phyloP scores from a whole-genome alignment of 2,113 vertebrate genomes.

The Labeo catla region DNA sequence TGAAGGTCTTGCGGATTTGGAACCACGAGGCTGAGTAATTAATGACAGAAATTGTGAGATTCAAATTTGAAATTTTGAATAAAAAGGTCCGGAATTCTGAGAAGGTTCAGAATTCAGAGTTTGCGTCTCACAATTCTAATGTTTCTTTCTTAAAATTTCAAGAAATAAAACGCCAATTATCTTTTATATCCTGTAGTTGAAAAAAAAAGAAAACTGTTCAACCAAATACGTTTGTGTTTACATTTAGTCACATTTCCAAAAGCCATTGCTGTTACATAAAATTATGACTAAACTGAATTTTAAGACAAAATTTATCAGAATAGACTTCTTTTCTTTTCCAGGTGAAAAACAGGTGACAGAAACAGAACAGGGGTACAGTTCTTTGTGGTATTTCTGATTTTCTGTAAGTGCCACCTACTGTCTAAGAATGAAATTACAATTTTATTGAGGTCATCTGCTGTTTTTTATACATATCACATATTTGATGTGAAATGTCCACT shows the following conservation, averaged over 20 bases:
- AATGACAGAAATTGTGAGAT: too few relatives aligned
- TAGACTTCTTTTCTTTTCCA: not conserved
- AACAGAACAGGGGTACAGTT: not conserved
- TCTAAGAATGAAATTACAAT: not conserved
- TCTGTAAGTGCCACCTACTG: not conserved
- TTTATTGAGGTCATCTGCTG: not conserved
- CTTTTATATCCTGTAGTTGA: too few relatives aligned
- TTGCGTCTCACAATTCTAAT: too few relatives aligned
- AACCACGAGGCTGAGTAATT: too few relatives aligned
- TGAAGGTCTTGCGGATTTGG: too few relatives aligned
- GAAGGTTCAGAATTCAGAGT: too few relatives aligned
- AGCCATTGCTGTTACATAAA: not conserved
- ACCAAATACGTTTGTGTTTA: not conserved
- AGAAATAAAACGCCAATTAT: too few relatives aligned
- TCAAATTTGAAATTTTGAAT: too few relatives aligned
- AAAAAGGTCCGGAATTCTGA: too few relatives aligned
- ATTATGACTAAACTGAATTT: not conserved
- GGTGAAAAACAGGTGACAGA: not conserved
- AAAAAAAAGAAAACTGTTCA: not conserved
- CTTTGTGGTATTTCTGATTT: not conserved
- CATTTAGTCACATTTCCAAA: not conserved
- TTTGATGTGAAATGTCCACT: too few relatives aligned
- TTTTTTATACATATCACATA: not conserved
- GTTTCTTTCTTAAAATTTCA: too few relatives aligned
- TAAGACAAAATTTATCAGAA: not conserved